These are phyloP conservation scores for Sanderia malayensis DNA, from an alignment of 30 jellyfish, hydroid and myxozoan genomes.

Conservation along the genomic window DNA sequence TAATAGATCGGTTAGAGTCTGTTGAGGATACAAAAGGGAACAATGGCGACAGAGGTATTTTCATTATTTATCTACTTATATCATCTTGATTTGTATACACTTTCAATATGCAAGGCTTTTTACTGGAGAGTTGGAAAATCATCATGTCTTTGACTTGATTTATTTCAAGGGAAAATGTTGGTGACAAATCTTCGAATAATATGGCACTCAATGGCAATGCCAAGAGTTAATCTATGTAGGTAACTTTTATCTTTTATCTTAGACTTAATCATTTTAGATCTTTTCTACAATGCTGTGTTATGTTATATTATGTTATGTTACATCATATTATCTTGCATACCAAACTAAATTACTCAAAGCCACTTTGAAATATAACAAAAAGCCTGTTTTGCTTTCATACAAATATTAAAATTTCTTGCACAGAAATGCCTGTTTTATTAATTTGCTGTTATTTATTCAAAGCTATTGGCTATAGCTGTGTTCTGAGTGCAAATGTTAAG, in stretches of 20 bases:
- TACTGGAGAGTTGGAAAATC: too few relatives aligned
- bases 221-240: constrained; percentile 95
- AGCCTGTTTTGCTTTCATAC: too few relatives aligned
- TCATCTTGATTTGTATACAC: background rate
- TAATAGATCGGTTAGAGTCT: constrained; percentile 90
- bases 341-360: too few relatives aligned
- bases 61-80: too few relatives aligned
- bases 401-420: too few relatives aligned
- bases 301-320: too few relatives aligned
- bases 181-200: constrained; percentile 85
- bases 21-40: constrained; percentile 99
- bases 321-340: too few relatives aligned
- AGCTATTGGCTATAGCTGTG: constrained; percentile 98
- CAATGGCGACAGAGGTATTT: constrained; percentile 96
- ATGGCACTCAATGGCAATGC: constrained; percentile 99
- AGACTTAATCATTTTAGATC: too few relatives aligned
- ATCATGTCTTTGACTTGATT: background rate
- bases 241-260: background rate
- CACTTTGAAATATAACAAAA: too few relatives aligned
- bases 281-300: too few relatives aligned
- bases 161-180: constrained; percentile 74
- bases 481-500: constrained; percentile 84
- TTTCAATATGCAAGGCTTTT: too few relatives aligned
- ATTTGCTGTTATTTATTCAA: constrained; percentile 1
- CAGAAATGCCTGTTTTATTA: too few relatives aligned